Base-by-base conservation (phyloP, 2,797 vertebrate species). In the Calcarius lapponicus region DNA sequence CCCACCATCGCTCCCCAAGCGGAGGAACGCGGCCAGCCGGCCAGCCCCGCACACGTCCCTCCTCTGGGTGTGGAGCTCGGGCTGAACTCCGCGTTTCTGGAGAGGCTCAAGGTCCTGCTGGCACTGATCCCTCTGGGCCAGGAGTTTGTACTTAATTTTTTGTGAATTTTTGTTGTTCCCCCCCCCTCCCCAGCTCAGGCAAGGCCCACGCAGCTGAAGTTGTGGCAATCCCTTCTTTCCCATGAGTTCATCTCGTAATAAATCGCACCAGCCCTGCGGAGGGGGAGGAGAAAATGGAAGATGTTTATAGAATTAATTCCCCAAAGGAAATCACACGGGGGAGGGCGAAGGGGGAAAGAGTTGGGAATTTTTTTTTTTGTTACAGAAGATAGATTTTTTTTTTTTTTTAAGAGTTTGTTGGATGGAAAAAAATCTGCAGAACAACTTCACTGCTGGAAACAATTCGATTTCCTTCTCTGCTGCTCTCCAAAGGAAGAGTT, bases 231-330 rank as follows among this genome's bases (percentile, higher is more conserved):
- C 75, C 94, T 69, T 71, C 88, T 92, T 92, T 96, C 95, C 94
- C 93, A 90, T 86, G 93, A 96, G 95, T 96, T 95, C 91, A 96
- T 93, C 95, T 91, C 19, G 94, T 92, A 91, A 91, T 92, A 91
- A 96, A 94, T 92, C 74, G 86, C 93, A 90, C 86, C 92, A 92
- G 92, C 84, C 92, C 93, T 64, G 89, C 7, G 7, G 91, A 95
- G 93, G 89, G 92, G 91, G 94, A 93, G 95, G 95, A 91, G 90
- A 90, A 85, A 76, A 89, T 74, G 80, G 92, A 93, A 91, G 88
- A 95, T 87, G 88, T 96, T 97, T 92, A 94, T 93, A 92, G 95
- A 92, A 93, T 94, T 87, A 91, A 96, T 95, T 96, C 95, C 94
- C 96, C 69, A 87, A 93, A 96, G 94, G 96, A 95, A 95, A 87